These are phyloP conservation scores for Neodiprion fabricii DNA, from an alignment of 1,140 invertebrate species.

Conservation along the genomic window DNA sequence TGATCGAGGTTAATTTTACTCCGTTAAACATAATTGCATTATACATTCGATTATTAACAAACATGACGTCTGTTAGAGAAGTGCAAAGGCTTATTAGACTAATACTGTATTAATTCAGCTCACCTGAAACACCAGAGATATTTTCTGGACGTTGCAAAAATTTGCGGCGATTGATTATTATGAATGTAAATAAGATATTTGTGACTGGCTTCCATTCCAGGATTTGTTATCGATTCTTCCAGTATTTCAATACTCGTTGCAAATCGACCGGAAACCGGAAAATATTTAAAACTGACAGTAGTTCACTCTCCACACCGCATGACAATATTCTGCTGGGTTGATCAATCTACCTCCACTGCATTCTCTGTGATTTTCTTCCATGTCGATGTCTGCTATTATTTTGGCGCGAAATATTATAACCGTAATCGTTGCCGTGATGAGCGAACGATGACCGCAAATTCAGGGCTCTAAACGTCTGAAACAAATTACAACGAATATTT, in stretches of 20 bases:
- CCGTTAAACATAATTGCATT: not conserved
- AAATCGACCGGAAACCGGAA: constrained; percentile 19
- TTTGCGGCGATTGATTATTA: constrained; percentile 37
- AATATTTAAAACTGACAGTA: too few relatives aligned
- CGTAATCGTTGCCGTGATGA: too few relatives aligned
- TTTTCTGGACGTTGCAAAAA: constrained; percentile 42
- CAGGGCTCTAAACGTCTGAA: too few relatives aligned
- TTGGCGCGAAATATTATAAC: too few relatives aligned
- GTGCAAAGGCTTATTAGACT: constrained; percentile 11
- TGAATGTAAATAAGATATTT: constrained; percentile 52
- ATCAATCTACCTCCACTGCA: too few relatives aligned
- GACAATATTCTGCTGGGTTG: too few relatives aligned
- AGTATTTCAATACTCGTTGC: constrained; percentile 32
- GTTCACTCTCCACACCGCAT: too few relatives aligned
- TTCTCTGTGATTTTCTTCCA: too few relatives aligned
- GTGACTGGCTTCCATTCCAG: constrained; percentile 45
- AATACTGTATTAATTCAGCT: constrained; percentile 27
- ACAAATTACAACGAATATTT: too few relatives aligned
- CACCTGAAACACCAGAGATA: constrained; percentile 39
- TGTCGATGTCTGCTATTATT: too few relatives aligned
- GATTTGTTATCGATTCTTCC: constrained; percentile 40
- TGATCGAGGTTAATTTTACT: not conserved
- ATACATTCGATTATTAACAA: not conserved
- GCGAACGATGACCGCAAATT: too few relatives aligned
- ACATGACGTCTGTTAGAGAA: constrained; percentile 2